Conservation (phyloP, 2,888 invertebrate genomes). For the Drosophila barbarae region DNA sequence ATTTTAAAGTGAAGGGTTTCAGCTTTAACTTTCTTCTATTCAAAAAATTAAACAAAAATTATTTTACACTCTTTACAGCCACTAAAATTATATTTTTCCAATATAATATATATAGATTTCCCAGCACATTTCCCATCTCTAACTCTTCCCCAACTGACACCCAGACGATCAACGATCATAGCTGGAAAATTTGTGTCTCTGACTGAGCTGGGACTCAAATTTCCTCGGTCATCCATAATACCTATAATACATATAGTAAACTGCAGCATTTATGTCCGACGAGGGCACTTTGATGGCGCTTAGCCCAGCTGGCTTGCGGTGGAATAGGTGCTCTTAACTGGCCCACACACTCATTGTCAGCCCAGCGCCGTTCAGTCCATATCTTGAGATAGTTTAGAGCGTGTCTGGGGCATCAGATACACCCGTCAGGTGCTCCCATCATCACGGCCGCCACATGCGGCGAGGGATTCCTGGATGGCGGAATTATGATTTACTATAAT, state of each 20-base stretch:
- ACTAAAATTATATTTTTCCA: background rate
- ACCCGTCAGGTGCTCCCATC: constrained; percentile 18
- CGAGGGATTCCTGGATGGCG: constrained; percentile 43
- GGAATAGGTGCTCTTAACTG: constrained; percentile 45
- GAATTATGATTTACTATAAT: constrained; percentile 73
- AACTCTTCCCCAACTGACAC: constrained; percentile 6
- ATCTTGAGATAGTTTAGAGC: constrained; percentile 69
- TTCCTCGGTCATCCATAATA: constrained; percentile 43
- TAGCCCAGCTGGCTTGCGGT: constrained; percentile 54
- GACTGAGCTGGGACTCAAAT: constrained; percentile 30
- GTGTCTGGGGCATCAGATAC: constrained; percentile 49
- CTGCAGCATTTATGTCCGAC: constrained; percentile 67
- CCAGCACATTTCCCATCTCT: constrained; percentile 22
- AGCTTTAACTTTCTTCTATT: background rate
- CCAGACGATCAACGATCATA: constrained; percentile 41
- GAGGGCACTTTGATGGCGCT: constrained; percentile 48
- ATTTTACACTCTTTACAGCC: too few species aligned
- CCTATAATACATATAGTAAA: constrained; percentile 68
- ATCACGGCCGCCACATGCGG: constrained; percentile 55
- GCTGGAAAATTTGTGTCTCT: constrained; percentile 31
- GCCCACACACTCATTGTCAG: constrained; percentile 72
- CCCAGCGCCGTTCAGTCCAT: constrained; percentile 55
- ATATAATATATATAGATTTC: background rate
- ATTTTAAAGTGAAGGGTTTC: accelerated
- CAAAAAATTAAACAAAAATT: background rate